phyloP scores from a whole-genome alignment of 2,113 vertebrate genomes.

The human (Homo sapiens) region DNA sequence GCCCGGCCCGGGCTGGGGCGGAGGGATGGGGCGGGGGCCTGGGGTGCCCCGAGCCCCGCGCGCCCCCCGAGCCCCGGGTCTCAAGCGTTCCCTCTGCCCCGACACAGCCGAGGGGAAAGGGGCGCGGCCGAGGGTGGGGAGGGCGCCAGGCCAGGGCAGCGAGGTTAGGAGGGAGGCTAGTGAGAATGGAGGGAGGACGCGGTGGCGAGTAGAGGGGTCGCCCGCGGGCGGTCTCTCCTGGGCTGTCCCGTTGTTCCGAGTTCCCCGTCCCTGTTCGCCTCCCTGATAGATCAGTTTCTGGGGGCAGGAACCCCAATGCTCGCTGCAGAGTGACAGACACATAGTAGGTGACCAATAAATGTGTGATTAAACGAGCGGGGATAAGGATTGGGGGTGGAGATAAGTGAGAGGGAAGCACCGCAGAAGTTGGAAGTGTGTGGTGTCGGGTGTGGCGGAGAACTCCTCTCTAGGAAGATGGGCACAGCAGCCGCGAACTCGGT shows the following conservation, averaged over 20 bases:
- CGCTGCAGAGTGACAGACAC: slow-evolving; percentile 10
- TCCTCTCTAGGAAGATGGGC: neutral
- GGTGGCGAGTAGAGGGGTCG: neutral
- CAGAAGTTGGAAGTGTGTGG: neutral
- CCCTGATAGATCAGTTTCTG: neutral
- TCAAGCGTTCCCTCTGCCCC: neutral
- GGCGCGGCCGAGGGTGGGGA: neutral
- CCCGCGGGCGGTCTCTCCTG: neutral
- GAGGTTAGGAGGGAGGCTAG: neutral
- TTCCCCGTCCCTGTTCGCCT: neutral
- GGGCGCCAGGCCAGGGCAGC: neutral
- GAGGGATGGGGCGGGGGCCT: neutral
- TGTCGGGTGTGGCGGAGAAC: neutral
- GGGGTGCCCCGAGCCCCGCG: neutral
- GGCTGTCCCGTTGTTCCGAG: neutral
- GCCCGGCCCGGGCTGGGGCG: neutral
- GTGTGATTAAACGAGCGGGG: neutral
- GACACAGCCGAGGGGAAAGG: neutral
- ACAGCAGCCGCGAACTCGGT: neutral
- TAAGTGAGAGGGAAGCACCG: neutral
- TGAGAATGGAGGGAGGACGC: neutral
- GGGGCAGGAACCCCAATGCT: neutral
- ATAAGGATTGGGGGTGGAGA: neutral
- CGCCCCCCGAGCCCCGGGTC: neutral
- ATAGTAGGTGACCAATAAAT: slow-evolving; percentile 45